Evolutionary conservation across 2,113 vertebrate genomes (phyloP), one percentile per base, ranked within the genome.

Genomic region (Erinaceus europaeus): DNA sequence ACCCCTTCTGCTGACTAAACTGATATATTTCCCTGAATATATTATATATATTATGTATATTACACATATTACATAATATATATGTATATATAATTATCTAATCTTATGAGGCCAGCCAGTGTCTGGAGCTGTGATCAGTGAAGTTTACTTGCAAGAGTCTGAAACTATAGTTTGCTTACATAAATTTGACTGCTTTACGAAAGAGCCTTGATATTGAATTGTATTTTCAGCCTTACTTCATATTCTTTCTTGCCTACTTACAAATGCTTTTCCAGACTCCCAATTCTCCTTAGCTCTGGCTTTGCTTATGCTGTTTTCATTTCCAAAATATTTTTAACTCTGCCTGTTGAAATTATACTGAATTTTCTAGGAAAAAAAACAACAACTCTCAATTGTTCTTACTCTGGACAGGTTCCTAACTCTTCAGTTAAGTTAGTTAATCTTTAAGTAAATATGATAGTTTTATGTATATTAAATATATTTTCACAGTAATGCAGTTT

Each of bases 311-410:
- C 29, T 75, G 1, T 69, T 72, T 86, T 34, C 4, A 71, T 77
- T 80, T 91, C 42, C 48, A 71, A 5, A 81, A 53, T 77, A 67
- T 25, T 73, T 1, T 74, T 46, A 69, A 4, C 4, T 29, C 23
- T 84, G 64, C 15, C 36, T 32, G 20, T 36, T 80, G 53, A 52
- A 69, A 67, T 76, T 8, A 76, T 36, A 78, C 40, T 55, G 12
- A 67, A 32, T 83, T 80, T 91, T n/a, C 15, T 90, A 86, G 32
- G 25, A 32, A 61, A 87, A 44, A n/a, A n/a, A n/a, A n/a, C n/a
- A n/a, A n/a, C n/a, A n/a, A n/a, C n/a, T 61, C 14, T 89, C 53
- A 86, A 44, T 48, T 82, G 9, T 27, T 38, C 10, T 27, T 73
- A 29, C 17, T 74, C 59, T 8, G 69, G 36, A 44, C 62, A 86